A percentile compares a stretch with the other conserved stretches of the same genome.
phyloP scores from a whole-genome alignment of 1,140 invertebrate species.

The Drosophila willistoni region DNA sequence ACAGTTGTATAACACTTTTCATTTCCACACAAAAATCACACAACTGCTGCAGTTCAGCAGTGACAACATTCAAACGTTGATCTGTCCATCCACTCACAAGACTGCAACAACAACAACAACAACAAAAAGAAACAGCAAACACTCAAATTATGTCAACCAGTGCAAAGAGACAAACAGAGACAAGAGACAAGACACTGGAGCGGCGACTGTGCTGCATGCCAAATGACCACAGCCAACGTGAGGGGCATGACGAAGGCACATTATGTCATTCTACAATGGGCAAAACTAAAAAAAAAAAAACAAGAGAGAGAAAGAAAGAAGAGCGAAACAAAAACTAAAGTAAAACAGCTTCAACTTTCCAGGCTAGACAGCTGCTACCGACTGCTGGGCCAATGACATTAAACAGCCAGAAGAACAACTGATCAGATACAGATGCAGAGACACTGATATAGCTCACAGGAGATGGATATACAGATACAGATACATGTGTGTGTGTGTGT shows the following conservation, averaged over 20 bases:
- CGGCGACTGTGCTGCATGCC: constrained; percentile 50
- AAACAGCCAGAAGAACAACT: constrained; percentile 28
- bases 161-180: constrained; percentile 16
- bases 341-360: background rate
- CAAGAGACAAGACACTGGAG: constrained; percentile 55
- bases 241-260: constrained; percentile 55
- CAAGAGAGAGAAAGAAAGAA: constrained; percentile 23
- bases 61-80: constrained; percentile 2
- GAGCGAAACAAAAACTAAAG: background rate
- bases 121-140: constrained; percentile 9
- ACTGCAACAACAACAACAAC: background rate
- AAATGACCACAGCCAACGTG: constrained; percentile 61
- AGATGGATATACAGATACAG: background rate
- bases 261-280: constrained; percentile 65
- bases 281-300: constrained; percentile 33
- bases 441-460: background rate
- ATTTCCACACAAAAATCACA: constrained; percentile 6
- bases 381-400: constrained; percentile 72
- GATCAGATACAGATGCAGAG: constrained; percentile 20
- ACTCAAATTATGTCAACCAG: constrained; percentile 22
- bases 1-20: constrained; percentile 13
- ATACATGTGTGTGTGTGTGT: constrained; percentile 1
- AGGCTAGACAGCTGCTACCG: constrained; percentile 25
- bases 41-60: background rate
- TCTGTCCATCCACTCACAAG: background rate